Conservation (phyloP, 2,113 vertebrate species). For the Pyrgilauda ruficollis region DNA sequence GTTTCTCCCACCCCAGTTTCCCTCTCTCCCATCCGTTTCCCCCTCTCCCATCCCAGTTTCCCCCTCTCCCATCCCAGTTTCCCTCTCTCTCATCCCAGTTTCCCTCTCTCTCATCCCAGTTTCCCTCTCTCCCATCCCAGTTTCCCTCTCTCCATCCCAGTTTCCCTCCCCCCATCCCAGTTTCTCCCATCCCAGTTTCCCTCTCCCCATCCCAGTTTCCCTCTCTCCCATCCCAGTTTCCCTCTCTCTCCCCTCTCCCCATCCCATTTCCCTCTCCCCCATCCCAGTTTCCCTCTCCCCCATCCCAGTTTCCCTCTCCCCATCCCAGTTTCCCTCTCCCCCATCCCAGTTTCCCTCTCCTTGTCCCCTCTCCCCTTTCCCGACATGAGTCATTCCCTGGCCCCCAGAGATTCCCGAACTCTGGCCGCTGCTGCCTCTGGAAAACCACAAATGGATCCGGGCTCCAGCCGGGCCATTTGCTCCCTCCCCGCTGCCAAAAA, state of each 20-base stretch:
- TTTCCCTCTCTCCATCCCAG: not conserved
- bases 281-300: not conserved
- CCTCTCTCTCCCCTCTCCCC: not conserved
- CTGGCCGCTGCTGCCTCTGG: not conserved
- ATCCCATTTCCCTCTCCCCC: not conserved
- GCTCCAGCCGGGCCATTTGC: not conserved
- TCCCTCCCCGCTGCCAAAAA: constrained; percentile 15
- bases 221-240: not conserved
- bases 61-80: no score
- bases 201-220: not conserved
- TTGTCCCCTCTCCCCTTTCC: not conserved
- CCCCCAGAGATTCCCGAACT: not conserved
- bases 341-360: not conserved
- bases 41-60: no score
- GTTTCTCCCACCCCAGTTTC: no score
- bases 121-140: not conserved
- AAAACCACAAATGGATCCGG: constrained; percentile 30
- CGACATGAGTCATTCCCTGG: not conserved
- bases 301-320: not conserved
- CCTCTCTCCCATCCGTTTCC: no score
- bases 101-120: no score
- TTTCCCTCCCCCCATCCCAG: not conserved
- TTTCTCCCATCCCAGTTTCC: not conserved
- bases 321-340: not conserved
- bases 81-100: no score